Evolutionary conservation across 1,140 invertebrate species (phyloP).

Genomic region (Rhyacophila brunnea): DNA sequence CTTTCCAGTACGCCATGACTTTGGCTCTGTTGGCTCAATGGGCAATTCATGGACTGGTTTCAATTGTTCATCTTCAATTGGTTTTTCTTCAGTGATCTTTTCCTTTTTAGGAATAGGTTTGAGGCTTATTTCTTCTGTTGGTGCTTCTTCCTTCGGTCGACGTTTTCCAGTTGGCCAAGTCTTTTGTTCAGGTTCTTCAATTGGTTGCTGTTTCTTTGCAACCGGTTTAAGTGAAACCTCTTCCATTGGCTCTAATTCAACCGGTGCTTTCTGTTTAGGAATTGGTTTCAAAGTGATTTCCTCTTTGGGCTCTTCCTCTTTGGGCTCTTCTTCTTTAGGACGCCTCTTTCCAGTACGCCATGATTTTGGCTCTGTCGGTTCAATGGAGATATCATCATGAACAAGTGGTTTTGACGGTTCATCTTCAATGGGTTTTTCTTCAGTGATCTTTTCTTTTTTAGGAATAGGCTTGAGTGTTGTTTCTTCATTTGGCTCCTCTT

Average conservation of each 20-base stretch:
- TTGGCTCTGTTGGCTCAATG: constrained; percentile 42
- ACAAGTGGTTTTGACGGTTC: constrained; percentile 34
- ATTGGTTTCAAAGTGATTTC: constrained; percentile 48
- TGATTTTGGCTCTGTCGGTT: constrained; percentile 37
- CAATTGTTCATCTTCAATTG: constrained; percentile 20
- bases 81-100: constrained; percentile 32
- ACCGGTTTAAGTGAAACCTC: constrained; percentile 45
- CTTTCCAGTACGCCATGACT: constrained; percentile 49
- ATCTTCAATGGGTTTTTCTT: constrained; percentile 36
- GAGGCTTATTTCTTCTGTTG: constrained; percentile 36
- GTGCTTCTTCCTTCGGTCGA: constrained; percentile 1
- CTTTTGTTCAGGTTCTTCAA: constrained; percentile 38
- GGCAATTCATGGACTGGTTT: constrained; percentile 36
- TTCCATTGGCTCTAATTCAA: constrained; percentile 42
- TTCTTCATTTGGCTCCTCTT: constrained; percentile 43
- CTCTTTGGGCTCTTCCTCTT: constrained; percentile 41
- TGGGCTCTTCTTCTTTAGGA: constrained; percentile 40
- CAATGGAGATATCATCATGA: neutral
- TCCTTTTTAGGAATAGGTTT: constrained; percentile 39
- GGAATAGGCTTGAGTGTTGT: constrained; percentile 44
- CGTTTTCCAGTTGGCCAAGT: constrained; percentile 1
- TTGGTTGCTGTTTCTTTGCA: constrained; percentile 38
- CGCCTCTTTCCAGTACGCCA: constrained; percentile 40
- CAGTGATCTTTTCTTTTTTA: constrained; percentile 38
- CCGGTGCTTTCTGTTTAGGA: constrained; percentile 36